Percentiles rank a stretch among this genome's conserved stretches.
Evolutionary conservation across 2,113 vertebrate species (phyloP).

Genomic region (Acrocephalus arundinaceus): DNA sequence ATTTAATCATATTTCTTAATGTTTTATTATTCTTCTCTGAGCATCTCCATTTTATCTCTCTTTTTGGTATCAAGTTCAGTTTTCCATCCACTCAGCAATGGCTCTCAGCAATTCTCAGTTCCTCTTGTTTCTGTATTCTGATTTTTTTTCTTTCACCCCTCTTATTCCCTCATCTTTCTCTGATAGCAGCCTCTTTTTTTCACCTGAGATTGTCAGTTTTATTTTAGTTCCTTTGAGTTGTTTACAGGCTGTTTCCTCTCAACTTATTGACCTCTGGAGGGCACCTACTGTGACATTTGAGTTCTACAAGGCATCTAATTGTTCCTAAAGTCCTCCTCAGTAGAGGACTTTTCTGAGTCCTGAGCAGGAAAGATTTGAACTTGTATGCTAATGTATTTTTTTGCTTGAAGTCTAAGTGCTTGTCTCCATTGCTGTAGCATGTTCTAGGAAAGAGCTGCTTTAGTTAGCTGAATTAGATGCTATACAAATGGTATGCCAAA

Average conservation of each 20-base stretch:
- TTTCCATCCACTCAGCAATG: neutral
- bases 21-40: neutral
- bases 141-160: neutral
- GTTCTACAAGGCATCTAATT: constrained; percentile 2
- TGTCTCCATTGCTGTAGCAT: neutral
- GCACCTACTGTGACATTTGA: neutral
- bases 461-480: neutral
- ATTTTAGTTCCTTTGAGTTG: neutral
- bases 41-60: neutral
- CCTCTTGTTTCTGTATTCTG: neutral
- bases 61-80: neutral
- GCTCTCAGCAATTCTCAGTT: neutral
- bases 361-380: neutral
- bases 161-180: neutral
- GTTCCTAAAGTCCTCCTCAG: neutral
- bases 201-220: neutral
- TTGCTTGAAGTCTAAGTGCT: neutral
- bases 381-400: neutral
- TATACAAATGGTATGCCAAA: neutral
- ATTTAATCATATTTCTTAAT: neutral
- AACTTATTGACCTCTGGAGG: neutral
- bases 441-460: neutral
- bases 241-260: neutral
- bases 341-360: neutral
- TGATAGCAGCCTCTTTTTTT: neutral